Base-by-base conservation (phyloP, 1,140 invertebrate species). In the Drosophila repletoides region DNA sequence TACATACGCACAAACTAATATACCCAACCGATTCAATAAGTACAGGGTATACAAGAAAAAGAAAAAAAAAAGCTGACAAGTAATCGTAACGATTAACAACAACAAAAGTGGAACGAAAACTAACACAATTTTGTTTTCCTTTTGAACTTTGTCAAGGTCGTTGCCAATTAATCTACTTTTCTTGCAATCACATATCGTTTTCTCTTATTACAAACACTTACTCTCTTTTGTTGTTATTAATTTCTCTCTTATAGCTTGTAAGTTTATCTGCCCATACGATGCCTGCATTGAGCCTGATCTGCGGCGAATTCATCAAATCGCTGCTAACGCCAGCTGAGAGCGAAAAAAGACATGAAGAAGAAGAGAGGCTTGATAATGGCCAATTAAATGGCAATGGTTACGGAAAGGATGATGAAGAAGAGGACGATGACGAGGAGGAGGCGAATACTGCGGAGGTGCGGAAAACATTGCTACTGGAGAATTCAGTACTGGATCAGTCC, bases 251-350 rank as follows among this genome's bases (percentile, higher is more conserved):
- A 64, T 76, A 93, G 92, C 70, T 93, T 41, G 76, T 92, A 29
- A 90, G 90, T 24, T 89, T 91, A 55, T 89, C 92, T 22, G 88
- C 91, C 38, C 92, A 92, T 53, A 92, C 92, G 14, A 87, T 92
- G 76, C 91, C 92, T 10, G 91, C 91, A 2, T 91, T 92, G 90
- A 91, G 90, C 66, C 64, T 92, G 63, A 70, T 92, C 4, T 92
- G 91, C 61, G 86, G 87, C 45, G 89, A 91, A 36, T 92, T 92
- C 55, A 76, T 93, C 3, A 72, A 91, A 21, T 91, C 91, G 17
- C 56, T 92, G 17, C 67, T 91, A 7, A 73, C 60, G 49, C 70
- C 76, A 12, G 74, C 88, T 4, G 81, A 86, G 7, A 33, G 55
- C 3, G 40, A 28, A 67, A 28, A 61, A 48, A 7, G 24, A 7